Base-by-base conservation (phyloP, 2,888 invertebrate species). In the Synergus laeviventris region DNA sequence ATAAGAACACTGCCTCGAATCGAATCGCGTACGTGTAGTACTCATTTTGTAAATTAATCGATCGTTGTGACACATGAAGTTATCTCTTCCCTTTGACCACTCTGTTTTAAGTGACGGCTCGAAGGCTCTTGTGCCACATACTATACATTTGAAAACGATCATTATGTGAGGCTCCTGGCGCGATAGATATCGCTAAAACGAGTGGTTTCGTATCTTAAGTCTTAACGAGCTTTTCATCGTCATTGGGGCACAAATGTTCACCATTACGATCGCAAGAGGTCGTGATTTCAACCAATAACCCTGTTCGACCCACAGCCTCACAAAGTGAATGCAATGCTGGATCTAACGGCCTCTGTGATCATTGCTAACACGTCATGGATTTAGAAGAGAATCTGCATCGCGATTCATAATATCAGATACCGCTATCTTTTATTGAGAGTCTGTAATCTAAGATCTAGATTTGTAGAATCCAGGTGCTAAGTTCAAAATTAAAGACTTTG, bases 271-370 rank as follows among this genome's bases (percentile, higher is more conserved):
- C 16, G 16, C 12, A 64, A 64, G 64, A 64, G 64, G 64, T 64
- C 64, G 64, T 64, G 64, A 64, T 64, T 64, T 64, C 64, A 64
- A 64, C 39, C 64, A 64, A 21, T 64, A 64, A 64, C 39, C 21
- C 64, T 64, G 8, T 64, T 42, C 64, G 64, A 64, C 64, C 64
- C 64, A 39, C 42, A 39, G 59, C 8, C 39, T 64, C 42, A 21
- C 64, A 39, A 42, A 64, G 64, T 64, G 39, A 64, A 64, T 64
- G 64, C 39, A 64, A 64, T 62, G 38, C 39, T 62, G 3, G 62
- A 62, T 39, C 62, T 38, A 62, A 38, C 36, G 62, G 62, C 11
- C 59, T 59, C 59, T 59, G 36, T 36, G 38, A 61, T 61, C 38
- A 61, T 61, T 61, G 61, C 38, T 61, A 61, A 61, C 61, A 36